A percentile compares a stretch with the other conserved stretches of the same genome.
These are phyloP conservation scores for Apamea sordens DNA, from an alignment of 2,888 invertebrate genomes.

Conservation along the genomic window DNA sequence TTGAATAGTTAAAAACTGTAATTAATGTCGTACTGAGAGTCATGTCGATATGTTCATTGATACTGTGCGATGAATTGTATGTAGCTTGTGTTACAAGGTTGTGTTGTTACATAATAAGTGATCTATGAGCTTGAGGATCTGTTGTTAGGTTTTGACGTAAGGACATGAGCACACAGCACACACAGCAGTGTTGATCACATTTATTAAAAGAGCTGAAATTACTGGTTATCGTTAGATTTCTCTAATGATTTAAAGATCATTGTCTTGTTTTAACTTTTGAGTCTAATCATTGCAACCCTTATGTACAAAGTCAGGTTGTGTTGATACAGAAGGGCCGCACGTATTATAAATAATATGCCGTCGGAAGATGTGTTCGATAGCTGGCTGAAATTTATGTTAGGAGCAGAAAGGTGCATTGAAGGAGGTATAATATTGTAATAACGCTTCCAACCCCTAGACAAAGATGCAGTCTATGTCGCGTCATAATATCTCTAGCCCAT, in stretches of 20 bases:
- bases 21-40: conserved; percentile 69
- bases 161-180: not conserved
- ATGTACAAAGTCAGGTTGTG: no score
- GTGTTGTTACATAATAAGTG: conserved; percentile 26
- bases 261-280: not conserved
- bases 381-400: no score
- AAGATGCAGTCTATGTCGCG: not conserved
- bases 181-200: not conserved
- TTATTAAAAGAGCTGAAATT: not conserved
- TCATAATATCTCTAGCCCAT: not conserved
- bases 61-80: conserved; percentile 46
- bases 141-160: conserved; percentile 20
- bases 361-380: no score
- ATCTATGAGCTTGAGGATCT: conserved; percentile 25
- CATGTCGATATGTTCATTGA: conserved; percentile 59
- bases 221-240: not conserved
- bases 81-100: conserved; percentile 58
- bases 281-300: not conserved
- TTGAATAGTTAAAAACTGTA: conserved; percentile 69
- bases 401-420: no score
- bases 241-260: not conserved
- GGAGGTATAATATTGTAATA: no score
- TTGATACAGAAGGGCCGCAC: no score
- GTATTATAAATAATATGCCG: no score
- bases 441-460: not conserved